phyloP scores from a whole-genome alignment of 2,113 vertebrate genomes.

The Peromyscus leucopus region DNA sequence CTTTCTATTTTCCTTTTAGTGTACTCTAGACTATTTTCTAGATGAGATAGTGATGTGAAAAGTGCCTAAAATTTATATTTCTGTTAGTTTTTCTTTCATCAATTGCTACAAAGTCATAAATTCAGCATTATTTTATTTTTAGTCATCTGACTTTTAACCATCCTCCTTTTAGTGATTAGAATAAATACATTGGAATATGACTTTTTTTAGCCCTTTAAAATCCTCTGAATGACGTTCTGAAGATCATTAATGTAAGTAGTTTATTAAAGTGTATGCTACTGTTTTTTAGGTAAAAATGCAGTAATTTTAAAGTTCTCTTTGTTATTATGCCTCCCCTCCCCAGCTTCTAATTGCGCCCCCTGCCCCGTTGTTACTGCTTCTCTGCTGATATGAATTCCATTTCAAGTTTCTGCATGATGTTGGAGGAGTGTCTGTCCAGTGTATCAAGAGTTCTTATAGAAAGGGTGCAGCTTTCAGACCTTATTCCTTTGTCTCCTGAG shows the following conservation, averaged over 20 bases:
- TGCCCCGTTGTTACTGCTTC: neutral
- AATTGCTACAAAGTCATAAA: neutral
- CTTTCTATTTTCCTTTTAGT: neutral
- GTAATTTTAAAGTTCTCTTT: neutral
- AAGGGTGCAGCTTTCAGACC: neutral
- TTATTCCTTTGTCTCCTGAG: neutral
- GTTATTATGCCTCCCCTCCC: neutral
- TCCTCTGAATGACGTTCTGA: neutral
- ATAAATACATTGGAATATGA: neutral
- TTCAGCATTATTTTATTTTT: neutral
- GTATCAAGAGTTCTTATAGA: neutral
- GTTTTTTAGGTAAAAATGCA: slow-evolving; percentile 20
- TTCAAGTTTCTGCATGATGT: neutral
- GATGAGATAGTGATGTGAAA: neutral
- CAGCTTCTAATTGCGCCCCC: neutral
- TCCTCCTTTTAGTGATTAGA: neutral
- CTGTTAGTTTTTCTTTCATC: neutral
- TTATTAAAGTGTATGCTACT: slow-evolving; percentile 31
- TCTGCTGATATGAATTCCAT: neutral
- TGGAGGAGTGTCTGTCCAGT: neutral
- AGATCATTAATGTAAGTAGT: neutral
- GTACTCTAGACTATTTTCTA: neutral
- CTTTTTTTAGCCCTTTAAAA: slow-evolving; percentile 42
- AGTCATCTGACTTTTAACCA: neutral
- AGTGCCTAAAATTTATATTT: slow-evolving; percentile 22